phyloP scores from a whole-genome alignment of 1,140 invertebrate genomes.

The Papilio machaon region DNA sequence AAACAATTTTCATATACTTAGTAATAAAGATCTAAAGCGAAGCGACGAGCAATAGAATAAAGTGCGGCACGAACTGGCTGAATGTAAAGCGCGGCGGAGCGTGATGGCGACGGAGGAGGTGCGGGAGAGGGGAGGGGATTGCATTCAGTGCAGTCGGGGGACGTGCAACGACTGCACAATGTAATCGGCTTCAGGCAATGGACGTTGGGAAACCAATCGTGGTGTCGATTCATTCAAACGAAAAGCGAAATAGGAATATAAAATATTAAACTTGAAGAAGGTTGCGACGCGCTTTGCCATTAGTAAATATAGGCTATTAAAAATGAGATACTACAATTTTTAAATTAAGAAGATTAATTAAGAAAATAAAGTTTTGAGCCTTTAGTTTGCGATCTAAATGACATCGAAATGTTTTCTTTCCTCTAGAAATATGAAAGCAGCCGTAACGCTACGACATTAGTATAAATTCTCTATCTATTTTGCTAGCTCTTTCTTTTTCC shows the following conservation, averaged over 20 bases:
- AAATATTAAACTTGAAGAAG: conserved; percentile 3
- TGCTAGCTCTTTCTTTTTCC: too few species aligned
- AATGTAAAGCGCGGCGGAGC: background rate
- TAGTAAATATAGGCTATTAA: too few species aligned
- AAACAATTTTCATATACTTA: background rate
- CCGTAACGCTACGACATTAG: too few species aligned
- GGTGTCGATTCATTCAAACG: conserved; percentile 8
- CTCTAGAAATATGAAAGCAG: too few species aligned
- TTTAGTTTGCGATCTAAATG: too few species aligned
- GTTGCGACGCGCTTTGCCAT: background rate
- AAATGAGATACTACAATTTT: too few species aligned
- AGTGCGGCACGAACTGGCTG: background rate
- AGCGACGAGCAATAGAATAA: background rate
- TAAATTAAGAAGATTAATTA: too few species aligned
- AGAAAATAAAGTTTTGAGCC: too few species aligned
- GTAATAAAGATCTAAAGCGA: background rate
- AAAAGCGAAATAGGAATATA: background rate
- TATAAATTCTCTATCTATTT: too few species aligned
- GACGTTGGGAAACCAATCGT: background rate
- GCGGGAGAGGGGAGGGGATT: background rate
- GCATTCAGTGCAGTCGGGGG: background rate
- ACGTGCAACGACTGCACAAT: background rate
- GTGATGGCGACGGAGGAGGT: background rate
- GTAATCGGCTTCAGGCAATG: background rate
- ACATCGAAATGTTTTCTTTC: too few species aligned